Conservation (phyloP, 1,140 invertebrate species). For the Dendroctonus ponderosae region DNA sequence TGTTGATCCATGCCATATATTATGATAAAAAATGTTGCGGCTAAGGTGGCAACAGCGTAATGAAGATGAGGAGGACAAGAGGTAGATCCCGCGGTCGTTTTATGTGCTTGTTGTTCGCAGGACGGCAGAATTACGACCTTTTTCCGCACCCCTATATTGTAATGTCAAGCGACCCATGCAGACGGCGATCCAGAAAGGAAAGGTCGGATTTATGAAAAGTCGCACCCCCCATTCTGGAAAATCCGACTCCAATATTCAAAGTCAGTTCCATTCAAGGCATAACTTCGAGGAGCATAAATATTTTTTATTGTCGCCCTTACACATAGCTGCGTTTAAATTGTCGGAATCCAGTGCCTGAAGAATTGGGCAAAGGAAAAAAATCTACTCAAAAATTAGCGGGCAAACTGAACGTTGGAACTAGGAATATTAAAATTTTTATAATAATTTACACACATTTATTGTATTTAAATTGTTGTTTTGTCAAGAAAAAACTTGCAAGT, state of each 20-base stretch:
- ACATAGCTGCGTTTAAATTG: background rate
- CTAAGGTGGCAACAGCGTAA: too few relatives aligned
- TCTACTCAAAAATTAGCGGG: too few relatives aligned
- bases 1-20: too few relatives aligned
- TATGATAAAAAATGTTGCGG: too few relatives aligned
- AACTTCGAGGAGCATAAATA: conserved; percentile 20
- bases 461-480: too few relatives aligned
- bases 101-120: conserved; percentile 32
- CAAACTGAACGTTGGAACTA: too few relatives aligned
- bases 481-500: too few relatives aligned
- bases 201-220: conserved; percentile 34
- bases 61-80: too few relatives aligned
- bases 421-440: too few relatives aligned
- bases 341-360: too few relatives aligned
- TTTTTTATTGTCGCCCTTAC: conserved; percentile 21
- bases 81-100: conserved; percentile 17
- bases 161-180: conserved; percentile 31
- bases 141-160: conserved; percentile 35
- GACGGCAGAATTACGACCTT: conserved; percentile 33
- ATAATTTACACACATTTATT: too few relatives aligned
- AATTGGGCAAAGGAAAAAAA: too few relatives aligned
- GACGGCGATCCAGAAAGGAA: conserved; percentile 16
- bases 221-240: conserved; percentile 15
- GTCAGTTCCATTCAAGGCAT: conserved; percentile 25
- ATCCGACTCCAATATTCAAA: conserved; percentile 28